Evolutionary conservation across 2,888 invertebrate species (phyloP).

Genomic region (Scaptomyza reducta): DNA sequence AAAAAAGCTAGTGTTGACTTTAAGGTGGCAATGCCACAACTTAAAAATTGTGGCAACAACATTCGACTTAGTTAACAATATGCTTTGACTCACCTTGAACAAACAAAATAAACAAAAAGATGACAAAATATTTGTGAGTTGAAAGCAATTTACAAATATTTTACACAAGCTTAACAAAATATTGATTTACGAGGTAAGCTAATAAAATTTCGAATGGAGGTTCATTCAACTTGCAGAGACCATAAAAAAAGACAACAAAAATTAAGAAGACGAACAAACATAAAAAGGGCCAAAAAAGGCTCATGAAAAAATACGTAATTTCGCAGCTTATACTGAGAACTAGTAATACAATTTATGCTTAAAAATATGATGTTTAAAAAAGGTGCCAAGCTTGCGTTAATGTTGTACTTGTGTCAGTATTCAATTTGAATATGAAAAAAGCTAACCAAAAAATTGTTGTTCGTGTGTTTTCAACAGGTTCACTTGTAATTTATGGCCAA

Average conservation of each 20-base stretch:
- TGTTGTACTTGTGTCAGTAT: conserved; percentile 15
- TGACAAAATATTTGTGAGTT: conserved; percentile 19
- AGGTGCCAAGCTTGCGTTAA: not conserved
- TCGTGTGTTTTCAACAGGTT: conserved; percentile 15
- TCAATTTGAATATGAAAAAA: conserved; percentile 18
- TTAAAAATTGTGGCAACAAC: not conserved
- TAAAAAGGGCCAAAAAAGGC: conserved; percentile 5
- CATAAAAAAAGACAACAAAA: conserved; percentile 5
- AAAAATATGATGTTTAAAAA: not conserved
- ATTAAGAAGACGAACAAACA: not conserved
- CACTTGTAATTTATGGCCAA: conserved; percentile 44
- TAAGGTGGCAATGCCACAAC: conserved; percentile 1
- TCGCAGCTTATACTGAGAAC: not conserved
- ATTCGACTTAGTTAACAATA: not conserved
- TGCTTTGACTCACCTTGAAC: conserved; percentile 20
- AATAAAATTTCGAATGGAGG: conserved; percentile 22
- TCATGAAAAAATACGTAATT: conserved; percentile 27
- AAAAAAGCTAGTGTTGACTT: not conserved
- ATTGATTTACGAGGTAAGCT: conserved; percentile 55
- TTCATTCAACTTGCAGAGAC: conserved; percentile 55
- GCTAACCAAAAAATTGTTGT: conserved; percentile 1
- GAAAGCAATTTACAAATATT: conserved; percentile 29
- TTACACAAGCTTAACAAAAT: conserved; percentile 39
- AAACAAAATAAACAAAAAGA: conserved; percentile 21
- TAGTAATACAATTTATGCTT: not conserved